phyloP scores from a whole-genome alignment of 2,797 vertebrate genomes.

The Acipenser transmontanus region DNA sequence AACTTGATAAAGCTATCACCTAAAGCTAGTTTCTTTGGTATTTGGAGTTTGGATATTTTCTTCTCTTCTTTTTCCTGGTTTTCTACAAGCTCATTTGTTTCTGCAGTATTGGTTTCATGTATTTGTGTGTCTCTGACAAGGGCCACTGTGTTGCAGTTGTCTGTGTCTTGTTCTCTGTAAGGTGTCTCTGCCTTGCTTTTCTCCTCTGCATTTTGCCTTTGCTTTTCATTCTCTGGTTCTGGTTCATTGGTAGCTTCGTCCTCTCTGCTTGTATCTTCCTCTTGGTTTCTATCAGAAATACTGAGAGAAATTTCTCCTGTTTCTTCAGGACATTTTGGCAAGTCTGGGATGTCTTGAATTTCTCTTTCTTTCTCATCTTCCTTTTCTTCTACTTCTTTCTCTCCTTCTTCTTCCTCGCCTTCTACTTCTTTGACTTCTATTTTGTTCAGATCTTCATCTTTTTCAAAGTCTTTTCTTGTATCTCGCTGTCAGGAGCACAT shows the following conservation, averaged over 20 bases:
- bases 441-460: constrained; percentile 36
- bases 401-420: constrained; percentile 30
- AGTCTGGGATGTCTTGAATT: constrained; percentile 22
- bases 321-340: constrained; percentile 19
- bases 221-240: constrained; percentile 19
- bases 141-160: too few species aligned
- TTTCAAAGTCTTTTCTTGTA: constrained; percentile 36
- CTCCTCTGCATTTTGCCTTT: too few species aligned
- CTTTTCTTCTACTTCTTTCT: constrained; percentile 31
- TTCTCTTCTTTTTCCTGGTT: constrained; percentile 60
- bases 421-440: constrained; percentile 38
- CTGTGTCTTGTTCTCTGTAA: not conserved
- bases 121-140: too few species aligned
- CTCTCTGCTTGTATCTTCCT: not conserved
- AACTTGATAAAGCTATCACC: constrained; percentile 78
- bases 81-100: constrained; percentile 33
- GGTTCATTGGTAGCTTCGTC: constrained; percentile 19
- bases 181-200: too few species aligned
- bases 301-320: constrained; percentile 9
- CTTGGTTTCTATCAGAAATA: not conserved
- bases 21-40: constrained; percentile 75
- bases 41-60: constrained; percentile 80
- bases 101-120: not conserved
- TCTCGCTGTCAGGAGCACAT: constrained; percentile 44
- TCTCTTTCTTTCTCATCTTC: constrained; percentile 42